Conservation (phyloP, 1,140 invertebrate species). For the Mercenaria mercenaria region DNA sequence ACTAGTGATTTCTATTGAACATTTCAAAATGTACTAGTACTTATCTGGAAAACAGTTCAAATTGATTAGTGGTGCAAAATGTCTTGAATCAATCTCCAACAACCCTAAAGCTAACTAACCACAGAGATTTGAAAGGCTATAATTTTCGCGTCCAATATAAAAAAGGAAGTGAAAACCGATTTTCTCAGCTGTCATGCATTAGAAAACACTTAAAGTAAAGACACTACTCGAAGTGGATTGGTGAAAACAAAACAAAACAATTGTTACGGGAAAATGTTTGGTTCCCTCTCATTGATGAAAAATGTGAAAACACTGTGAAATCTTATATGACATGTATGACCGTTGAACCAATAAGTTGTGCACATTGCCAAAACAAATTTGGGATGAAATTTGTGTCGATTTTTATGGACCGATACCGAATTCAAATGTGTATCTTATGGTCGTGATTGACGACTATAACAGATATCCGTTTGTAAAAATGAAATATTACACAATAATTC, state of each 20-base stretch:
- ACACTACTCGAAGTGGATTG: constrained; percentile 72
- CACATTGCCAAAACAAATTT: constrained; percentile 64
- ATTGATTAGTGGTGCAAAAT: constrained; percentile 82
- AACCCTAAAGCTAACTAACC: constrained; percentile 63
- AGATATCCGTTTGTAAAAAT: constrained; percentile 62
- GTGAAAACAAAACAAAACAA: constrained; percentile 79
- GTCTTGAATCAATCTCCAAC: constrained; percentile 69
- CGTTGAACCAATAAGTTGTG: constrained; percentile 1
- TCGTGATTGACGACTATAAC: constrained; percentile 76
- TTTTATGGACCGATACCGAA: constrained; percentile 63
- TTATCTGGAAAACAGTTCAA: constrained; percentile 80
- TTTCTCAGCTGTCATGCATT: neutral
- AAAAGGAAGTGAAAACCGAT: constrained; percentile 40
- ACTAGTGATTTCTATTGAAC: constrained; percentile 78
- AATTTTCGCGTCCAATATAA: constrained; percentile 55
- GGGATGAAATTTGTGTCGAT: constrained; percentile 58
- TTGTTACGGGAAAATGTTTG: constrained; percentile 12
- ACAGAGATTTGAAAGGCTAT: constrained; percentile 66
- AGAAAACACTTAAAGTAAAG: neutral
- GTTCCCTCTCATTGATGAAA: constrained; percentile 80
- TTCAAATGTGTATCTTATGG: constrained; percentile 70
- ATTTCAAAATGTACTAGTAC: constrained; percentile 70
- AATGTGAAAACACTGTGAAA: constrained; percentile 75
- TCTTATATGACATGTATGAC: constrained; percentile 56
- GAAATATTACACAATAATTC: neutral